These are phyloP conservation scores for Lampris incognitus DNA, from an alignment of 2,113 vertebrate genomes.

Conservation along the genomic window DNA sequence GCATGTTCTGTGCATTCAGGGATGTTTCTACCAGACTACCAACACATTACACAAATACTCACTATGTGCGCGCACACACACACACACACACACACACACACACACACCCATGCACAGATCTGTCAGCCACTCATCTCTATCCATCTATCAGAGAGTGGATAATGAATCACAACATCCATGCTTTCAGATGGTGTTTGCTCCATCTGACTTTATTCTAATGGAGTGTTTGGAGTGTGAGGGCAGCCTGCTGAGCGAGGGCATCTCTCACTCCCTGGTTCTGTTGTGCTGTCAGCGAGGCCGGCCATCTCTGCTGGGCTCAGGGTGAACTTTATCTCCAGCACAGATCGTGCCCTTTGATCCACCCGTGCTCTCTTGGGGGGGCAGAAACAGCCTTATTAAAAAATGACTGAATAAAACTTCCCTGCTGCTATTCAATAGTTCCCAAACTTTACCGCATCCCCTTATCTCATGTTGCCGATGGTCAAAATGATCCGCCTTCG, in stretches of 20 bases:
- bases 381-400: conserved; percentile 78
- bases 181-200: conserved; percentile 74
- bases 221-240: conserved; percentile 70
- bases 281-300: conserved; percentile 71
- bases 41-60: too few relatives aligned
- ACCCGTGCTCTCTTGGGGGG: conserved; percentile 66
- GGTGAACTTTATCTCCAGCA: conserved; percentile 74
- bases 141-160: conserved; percentile 61
- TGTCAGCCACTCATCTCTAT: conserved; percentile 54
- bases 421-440: conserved; percentile 69
- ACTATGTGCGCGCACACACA: too few relatives aligned
- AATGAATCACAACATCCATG: conserved; percentile 73
- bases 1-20: too few relatives aligned
- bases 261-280: conserved; percentile 72
- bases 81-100: neutral
- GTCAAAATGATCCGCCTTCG: conserved; percentile 72
- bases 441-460: conserved; percentile 66
- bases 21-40: too few relatives aligned
- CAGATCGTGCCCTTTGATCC: conserved; percentile 80
- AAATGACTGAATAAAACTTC: conserved; percentile 77
- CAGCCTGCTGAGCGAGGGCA: conserved; percentile 72
- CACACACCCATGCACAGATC: conserved; percentile 17
- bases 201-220: conserved; percentile 78
- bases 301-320: conserved; percentile 64
- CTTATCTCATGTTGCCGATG: conserved; percentile 66